Conservation (phyloP, 2,113 vertebrate genomes). For the Rhea pennata region DNA sequence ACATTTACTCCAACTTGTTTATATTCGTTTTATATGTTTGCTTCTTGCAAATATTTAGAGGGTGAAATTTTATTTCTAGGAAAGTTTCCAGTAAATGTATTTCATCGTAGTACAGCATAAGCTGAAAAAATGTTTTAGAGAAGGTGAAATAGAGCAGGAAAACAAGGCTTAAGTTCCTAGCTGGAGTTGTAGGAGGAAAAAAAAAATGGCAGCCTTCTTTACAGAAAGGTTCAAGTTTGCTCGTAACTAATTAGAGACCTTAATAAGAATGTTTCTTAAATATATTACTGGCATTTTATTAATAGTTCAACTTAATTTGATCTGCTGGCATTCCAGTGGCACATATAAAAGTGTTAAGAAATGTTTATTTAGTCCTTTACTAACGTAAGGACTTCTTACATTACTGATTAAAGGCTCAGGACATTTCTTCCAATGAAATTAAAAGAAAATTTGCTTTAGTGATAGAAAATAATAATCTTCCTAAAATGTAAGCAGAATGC, state of each 20-base stretch:
- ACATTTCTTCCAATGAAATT: neutral
- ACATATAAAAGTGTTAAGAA: rapidly evolving
- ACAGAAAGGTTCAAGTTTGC: neutral
- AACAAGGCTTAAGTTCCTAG: neutral
- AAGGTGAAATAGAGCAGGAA: neutral
- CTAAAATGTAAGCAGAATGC: neutral
- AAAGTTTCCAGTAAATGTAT: neutral
- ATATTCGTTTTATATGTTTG: neutral
- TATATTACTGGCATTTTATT: neutral
- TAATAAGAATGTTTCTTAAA: neutral
- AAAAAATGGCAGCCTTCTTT: neutral
- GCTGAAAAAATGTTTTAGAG: neutral
- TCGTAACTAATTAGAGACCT: neutral
- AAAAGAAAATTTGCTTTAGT: neutral
- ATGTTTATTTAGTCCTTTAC: neutral
- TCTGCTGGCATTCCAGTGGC: neutral
- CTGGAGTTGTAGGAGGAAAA: neutral
- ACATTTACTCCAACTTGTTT: neutral
- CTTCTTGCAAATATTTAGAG: neutral
- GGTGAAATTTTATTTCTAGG: neutral
- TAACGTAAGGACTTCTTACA: neutral
- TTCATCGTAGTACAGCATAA: neutral
- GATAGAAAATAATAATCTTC: neutral
- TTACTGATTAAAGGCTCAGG: neutral
- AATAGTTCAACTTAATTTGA: neutral